A percentile compares a stretch with the other conserved stretches of the same genome.
Evolutionary conservation across 2,797 vertebrate species (phyloP).

Genomic region (Enteromius trimaculatus): DNA sequence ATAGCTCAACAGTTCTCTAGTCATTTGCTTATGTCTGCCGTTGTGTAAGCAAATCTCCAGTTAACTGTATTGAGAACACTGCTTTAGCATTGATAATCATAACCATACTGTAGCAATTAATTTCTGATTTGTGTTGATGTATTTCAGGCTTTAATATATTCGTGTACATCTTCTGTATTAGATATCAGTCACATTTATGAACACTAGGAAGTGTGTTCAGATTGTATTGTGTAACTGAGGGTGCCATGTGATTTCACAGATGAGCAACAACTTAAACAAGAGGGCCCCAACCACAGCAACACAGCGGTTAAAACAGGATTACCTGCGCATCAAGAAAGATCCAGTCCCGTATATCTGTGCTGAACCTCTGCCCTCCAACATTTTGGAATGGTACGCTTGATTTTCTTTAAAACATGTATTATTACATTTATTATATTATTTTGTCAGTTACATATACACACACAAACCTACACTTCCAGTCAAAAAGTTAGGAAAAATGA

Average conservation of each 20-base stretch:
- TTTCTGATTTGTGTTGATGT: neutral
- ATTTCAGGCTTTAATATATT: neutral
- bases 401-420: neutral
- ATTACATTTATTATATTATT: neutral
- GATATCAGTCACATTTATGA: neutral
- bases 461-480: neutral
- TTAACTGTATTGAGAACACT: neutral
- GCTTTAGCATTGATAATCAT: neutral
- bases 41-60: neutral
- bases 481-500: neutral
- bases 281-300: slow-evolving; percentile 97
- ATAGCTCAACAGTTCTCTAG: neutral
- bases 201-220: slow-evolving; percentile 18
- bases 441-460: neutral
- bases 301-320: slow-evolving; percentile 96
- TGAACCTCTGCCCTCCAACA: slow-evolving; percentile 96
- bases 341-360: slow-evolving; percentile 99
- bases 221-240: neutral
- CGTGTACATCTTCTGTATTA: neutral
- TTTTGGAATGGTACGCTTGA: slow-evolving; percentile 90
- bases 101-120: neutral
- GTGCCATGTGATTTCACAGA: slow-evolving; percentile 71
- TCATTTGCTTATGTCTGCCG: neutral
- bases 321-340: slow-evolving; percentile 98
- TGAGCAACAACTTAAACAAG: slow-evolving; percentile 95